phyloP scores from a whole-genome alignment of 2,888 invertebrate genomes.

The Pseudococcus viburni region DNA sequence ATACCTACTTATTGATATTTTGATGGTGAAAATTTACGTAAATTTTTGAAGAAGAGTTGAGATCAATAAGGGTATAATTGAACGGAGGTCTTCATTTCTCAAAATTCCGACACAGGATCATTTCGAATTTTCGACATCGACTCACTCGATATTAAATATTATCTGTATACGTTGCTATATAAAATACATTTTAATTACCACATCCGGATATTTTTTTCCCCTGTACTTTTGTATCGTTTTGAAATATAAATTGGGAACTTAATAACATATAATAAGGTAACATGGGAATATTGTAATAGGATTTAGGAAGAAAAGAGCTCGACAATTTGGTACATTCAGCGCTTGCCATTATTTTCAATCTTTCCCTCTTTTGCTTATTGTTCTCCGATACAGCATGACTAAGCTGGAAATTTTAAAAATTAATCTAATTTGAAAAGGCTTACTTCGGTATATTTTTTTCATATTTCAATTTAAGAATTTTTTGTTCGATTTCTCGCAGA shows the following conservation, averaged over 20 bases:
- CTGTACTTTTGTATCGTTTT: background rate
- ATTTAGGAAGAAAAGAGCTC: conserved; percentile 29
- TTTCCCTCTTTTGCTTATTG: conserved; percentile 8
- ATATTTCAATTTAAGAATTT: background rate
- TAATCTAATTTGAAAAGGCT: background rate
- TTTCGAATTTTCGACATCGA: background rate
- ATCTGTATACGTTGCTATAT: background rate
- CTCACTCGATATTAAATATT: background rate
- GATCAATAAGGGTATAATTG: too few species aligned
- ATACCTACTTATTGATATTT: too few species aligned
- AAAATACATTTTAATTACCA: background rate
- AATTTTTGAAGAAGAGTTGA: too few species aligned
- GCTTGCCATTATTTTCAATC: conserved; percentile 14
- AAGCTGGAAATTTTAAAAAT: conserved; percentile 25
- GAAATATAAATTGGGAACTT: conserved; percentile 43
- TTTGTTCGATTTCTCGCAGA: background rate
- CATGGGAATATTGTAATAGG: conserved; percentile 48
- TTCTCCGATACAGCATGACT: background rate
- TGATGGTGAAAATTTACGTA: too few species aligned
- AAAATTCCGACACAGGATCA: too few species aligned
- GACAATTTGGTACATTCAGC: conserved; percentile 13
- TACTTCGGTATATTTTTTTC: background rate
- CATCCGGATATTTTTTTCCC: background rate
- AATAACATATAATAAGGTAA: conserved; percentile 44
- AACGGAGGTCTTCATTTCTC: too few species aligned